A percentile compares a stretch with the other conserved stretches of the same genome.
Evolutionary conservation across 2,797 vertebrate genomes (phyloP).

Genomic region (Oryzias sinensis): DNA sequence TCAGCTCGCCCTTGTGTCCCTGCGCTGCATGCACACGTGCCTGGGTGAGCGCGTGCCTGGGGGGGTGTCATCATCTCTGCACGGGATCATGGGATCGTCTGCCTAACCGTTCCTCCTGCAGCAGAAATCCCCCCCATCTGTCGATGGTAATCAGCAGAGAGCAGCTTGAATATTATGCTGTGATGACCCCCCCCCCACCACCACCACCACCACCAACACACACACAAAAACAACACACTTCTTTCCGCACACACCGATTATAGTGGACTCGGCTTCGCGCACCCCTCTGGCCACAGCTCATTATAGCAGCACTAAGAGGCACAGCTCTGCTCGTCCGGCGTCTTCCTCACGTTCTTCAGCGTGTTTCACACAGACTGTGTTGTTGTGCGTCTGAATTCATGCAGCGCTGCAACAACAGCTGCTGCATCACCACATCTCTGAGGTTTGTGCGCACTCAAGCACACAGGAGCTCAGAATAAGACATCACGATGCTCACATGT

Average conservation of each 20-base stretch:
- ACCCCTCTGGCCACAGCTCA: constrained; percentile 19
- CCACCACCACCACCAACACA: constrained; percentile 53
- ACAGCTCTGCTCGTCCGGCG: background rate
- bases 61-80: constrained; percentile 46
- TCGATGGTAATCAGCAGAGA: constrained; percentile 64
- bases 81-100: constrained; percentile 57
- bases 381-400: constrained; percentile 21
- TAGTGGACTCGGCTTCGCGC: constrained; percentile 27
- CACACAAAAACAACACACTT: constrained; percentile 44
- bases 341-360: background rate
- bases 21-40: constrained; percentile 50
- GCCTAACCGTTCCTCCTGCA: constrained; percentile 28
- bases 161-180: constrained; percentile 58
- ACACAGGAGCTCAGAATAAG: constrained; percentile 56
- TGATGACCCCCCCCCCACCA: constrained; percentile 47
- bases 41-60: constrained; percentile 14
- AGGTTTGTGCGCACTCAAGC: constrained; percentile 40
- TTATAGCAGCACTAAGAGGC: constrained; percentile 17
- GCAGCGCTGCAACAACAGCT: constrained; percentile 54
- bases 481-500: constrained; percentile 17
- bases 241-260: constrained; percentile 59
- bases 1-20: constrained; percentile 39
- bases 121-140: constrained; percentile 75
- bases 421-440: constrained; percentile 46
- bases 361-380: background rate